Conservation (phyloP, 2,113 vertebrate genomes). For the Pithys albifrons region DNA sequence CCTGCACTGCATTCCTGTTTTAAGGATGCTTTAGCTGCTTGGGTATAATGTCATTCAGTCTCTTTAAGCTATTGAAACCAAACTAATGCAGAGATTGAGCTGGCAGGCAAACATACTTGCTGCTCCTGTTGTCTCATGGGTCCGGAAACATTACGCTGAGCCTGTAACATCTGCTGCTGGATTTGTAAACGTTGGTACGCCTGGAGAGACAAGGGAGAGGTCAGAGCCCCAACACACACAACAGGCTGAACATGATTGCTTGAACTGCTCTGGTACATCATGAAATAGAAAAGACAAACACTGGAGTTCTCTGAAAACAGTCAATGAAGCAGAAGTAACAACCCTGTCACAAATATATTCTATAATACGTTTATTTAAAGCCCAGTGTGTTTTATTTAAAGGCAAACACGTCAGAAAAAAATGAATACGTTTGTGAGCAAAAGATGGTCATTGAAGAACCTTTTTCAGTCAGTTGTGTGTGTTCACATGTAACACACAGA, state of each 20-base stretch:
- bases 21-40: not conserved
- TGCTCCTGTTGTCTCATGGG: conserved; percentile 99
- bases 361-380: not conserved
- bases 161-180: conserved; percentile 99
- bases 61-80: not conserved
- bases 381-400: not conserved
- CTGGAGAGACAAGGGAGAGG: conserved; percentile 59
- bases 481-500: not conserved
- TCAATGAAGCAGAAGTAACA: not conserved
- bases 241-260: not conserved
- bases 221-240: not conserved
- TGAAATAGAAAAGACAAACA: not conserved
- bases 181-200: conserved; percentile 99
- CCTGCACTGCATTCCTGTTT: not conserved
- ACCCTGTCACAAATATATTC: not conserved
- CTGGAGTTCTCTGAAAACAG: not conserved
- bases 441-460: too few relatives aligned
- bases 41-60: not conserved
- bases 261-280: not conserved
- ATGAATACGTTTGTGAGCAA: too few relatives aligned
- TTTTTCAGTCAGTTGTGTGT: not conserved
- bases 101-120: conserved; percentile 84
- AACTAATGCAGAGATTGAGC: not conserved
- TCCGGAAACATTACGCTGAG: conserved; percentile 97
- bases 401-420: too few relatives aligned